These are phyloP conservation scores for Tromatobia lineatoria DNA, from an alignment of 2,888 invertebrate species.

Conservation along the genomic window DNA sequence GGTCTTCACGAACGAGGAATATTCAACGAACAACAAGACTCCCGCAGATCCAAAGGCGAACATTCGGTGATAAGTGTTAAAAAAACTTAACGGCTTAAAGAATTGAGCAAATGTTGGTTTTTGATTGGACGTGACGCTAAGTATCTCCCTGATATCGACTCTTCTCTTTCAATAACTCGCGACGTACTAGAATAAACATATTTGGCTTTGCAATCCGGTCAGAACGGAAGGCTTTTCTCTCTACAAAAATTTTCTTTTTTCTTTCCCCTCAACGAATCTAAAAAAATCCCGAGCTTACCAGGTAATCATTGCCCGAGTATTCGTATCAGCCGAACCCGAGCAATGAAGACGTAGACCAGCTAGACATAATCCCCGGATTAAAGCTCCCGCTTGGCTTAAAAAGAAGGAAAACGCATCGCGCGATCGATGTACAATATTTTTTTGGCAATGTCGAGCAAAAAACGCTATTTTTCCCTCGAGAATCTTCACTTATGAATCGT, in stretches of 20 bases:
- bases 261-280: constrained; percentile 20
- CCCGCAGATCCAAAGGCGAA: constrained; percentile 20
- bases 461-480: not conserved
- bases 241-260: not conserved
- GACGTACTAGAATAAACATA: constrained; percentile 72
- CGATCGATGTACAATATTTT: constrained; percentile 27
- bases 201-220: constrained; percentile 81
- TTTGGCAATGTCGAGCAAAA: constrained; percentile 58
- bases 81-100: constrained; percentile 62
- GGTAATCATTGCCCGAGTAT: constrained; percentile 67
- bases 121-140: constrained; percentile 40
- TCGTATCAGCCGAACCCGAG: constrained; percentile 63
- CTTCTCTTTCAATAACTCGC: constrained; percentile 38
- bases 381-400: constrained; percentile 30
- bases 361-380: constrained; percentile 60
- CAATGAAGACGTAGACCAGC: constrained; percentile 74
- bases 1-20: constrained; percentile 16
- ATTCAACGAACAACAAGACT: not conserved
- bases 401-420: not conserved
- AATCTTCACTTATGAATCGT: constrained; percentile 83
- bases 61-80: constrained; percentile 33
- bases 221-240: constrained; percentile 65
- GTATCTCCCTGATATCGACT: constrained; percentile 16
- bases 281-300: constrained; percentile 56
- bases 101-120: constrained; percentile 64